Conservation (phyloP, 2,888 invertebrate species). For the Alentia gelatinosa region DNA sequence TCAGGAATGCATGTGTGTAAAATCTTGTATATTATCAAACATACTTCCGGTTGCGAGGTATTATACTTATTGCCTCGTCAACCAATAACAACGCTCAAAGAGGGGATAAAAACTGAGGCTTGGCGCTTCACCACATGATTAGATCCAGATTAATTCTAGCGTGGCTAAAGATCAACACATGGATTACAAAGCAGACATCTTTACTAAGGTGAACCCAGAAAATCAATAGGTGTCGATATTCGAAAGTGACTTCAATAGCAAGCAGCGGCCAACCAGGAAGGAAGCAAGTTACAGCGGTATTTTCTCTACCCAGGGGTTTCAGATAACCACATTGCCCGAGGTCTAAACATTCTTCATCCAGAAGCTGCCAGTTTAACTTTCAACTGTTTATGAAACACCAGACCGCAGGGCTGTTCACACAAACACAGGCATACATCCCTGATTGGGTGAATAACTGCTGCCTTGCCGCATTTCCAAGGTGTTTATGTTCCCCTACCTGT, state of each 20-base stretch:
- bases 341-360: background rate
- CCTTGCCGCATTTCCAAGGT: background rate
- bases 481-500: background rate
- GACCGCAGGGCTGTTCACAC: background rate
- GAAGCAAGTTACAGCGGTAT: no score
- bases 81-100: background rate
- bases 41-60: background rate
- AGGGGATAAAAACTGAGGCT: background rate
- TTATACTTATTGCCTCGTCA: background rate
- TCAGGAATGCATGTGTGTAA: background rate
- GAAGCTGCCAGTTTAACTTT: background rate
- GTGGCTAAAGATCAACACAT: background rate
- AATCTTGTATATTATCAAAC: background rate
- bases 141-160: background rate
- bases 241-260: background rate
- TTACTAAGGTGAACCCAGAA: background rate
- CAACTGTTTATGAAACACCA: background rate
- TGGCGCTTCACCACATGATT: background rate
- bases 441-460: background rate
- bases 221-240: background rate
- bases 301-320: no score
- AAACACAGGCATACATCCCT: constrained; percentile 1
- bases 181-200: background rate
- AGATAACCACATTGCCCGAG: no score
- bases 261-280: background rate